phyloP scores from a whole-genome alignment of 2,888 invertebrate species.

The Sipha maydis region DNA sequence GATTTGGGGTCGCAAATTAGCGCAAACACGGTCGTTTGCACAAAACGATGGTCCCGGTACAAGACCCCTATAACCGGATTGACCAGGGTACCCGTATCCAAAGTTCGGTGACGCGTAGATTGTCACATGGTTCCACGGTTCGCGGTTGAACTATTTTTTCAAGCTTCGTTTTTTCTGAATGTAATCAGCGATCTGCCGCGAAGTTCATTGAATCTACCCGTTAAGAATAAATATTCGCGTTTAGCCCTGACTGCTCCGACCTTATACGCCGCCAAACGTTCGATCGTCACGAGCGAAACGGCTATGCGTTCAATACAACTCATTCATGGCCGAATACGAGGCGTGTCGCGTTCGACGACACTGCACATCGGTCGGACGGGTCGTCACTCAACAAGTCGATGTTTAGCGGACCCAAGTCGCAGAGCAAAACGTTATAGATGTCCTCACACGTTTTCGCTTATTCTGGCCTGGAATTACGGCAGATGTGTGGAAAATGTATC shows the following conservation, averaged over 20 bases:
- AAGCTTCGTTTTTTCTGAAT: background rate
- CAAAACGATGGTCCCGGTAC: background rate
- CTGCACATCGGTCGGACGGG: background rate
- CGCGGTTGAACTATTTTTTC: background rate
- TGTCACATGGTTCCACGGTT: background rate
- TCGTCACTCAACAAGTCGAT: background rate
- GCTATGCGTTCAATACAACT: background rate
- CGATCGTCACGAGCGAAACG: background rate
- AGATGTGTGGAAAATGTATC: conserved; percentile 6
- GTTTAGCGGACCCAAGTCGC: background rate
- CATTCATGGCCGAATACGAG: background rate
- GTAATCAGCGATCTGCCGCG: too few species aligned
- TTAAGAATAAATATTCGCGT: too few species aligned
- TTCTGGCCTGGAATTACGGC: background rate
- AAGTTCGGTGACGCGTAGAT: background rate
- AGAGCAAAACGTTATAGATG: background rate
- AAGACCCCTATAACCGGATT: background rate
- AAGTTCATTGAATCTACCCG: background rate
- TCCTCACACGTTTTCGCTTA: background rate
- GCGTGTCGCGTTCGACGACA: background rate
- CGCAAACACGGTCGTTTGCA: background rate
- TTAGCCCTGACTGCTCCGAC: too few species aligned
- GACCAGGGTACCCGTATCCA: background rate
- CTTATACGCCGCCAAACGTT: background rate
- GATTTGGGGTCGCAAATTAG: background rate